Percentiles rank a stretch among this genome's conserved stretches.
phyloP scores from a whole-genome alignment of 2,888 invertebrate genomes.

The Cryptosula pallasiana region DNA sequence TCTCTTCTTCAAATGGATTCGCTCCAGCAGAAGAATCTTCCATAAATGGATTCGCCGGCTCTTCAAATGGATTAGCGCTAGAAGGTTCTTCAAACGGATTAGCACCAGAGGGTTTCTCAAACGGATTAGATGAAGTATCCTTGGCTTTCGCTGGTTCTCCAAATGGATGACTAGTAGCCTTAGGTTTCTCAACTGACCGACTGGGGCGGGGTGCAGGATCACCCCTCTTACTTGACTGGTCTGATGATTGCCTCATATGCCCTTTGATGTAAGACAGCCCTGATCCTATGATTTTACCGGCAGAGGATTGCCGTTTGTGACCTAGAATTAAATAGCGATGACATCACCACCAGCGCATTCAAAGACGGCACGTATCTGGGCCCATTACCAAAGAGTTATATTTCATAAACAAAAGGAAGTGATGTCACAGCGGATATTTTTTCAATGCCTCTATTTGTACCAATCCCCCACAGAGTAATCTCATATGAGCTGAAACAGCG shows the following conservation, averaged over 20 bases:
- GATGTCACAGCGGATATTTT: too few species aligned
- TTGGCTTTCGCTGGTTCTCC: not conserved
- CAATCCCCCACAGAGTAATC: too few species aligned
- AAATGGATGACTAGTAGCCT: not conserved
- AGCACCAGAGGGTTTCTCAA: not conserved
- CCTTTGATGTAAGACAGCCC: slow-evolving; percentile 11
- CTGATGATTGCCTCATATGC: not conserved
- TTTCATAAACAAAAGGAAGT: too few species aligned
- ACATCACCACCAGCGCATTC: too few species aligned
- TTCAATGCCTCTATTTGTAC: too few species aligned
- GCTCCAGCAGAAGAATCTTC: not conserved
- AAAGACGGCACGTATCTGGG: too few species aligned
- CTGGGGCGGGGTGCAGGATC: not conserved
- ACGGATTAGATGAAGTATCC: not conserved
- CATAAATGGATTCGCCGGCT: slow-evolving; percentile 15
- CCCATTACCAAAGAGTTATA: too few species aligned
- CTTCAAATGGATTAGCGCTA: not conserved
- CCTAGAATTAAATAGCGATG: too few species aligned
- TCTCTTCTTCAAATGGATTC: slow-evolving; percentile 19
- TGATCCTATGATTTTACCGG: slow-evolving; percentile 9
- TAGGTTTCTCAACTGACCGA: not conserved
- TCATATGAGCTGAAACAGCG: too few species aligned
- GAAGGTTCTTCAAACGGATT: slow-evolving; percentile 13
- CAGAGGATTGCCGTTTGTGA: not conserved
- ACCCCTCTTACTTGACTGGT: not conserved